Base-by-base conservation (phyloP, 2,888 invertebrate genomes). In the Holacanthella duospinosa region DNA sequence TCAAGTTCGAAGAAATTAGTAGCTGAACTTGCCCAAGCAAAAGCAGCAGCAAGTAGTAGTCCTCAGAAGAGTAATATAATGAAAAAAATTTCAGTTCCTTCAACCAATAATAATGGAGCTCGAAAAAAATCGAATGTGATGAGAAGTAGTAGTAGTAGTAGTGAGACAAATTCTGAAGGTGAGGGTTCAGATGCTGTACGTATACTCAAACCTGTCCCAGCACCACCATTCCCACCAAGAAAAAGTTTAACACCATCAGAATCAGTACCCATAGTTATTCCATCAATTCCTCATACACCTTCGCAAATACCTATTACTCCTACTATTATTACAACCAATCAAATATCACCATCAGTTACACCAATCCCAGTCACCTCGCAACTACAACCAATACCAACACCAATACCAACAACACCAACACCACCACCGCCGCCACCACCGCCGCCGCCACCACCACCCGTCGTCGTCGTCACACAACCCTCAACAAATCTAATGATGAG, bases 31-130 rank as follows among this genome's bases (percentile, higher is more conserved):
- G 64, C 66, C 54, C 67, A 68, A 21, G 71, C 67, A 6, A 68
- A 70, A 59, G 69, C 68, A 58, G 74, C 66, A 43, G 74, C 73
- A 55, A n/a, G n/a, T n/a, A n/a, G n/a, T 65, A 77, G 76, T 66
- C 77, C 77, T 1, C 77, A 77, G 67, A 72, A 78, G 64, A 73
- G 77, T 62, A 77, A 77, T 28, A 76, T 78, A 25, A 77, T 77
- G 63, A 76, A 77, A 66, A 62, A 65, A 66, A 55, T n/a, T n/a
- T n/a, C n/a, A n/a, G n/a, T n/a, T n/a, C 60, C 44, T 29, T 27
- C 44, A 58, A 4, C 57, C 58, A 60, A 6, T 6, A 27, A 3
- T 12, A 55, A 6, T 29, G 54, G 9, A 6, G 25, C 55, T 55
- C 9, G 28, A 21, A 48, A 9, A 21, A 21, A 21, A 4, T 48